Base-by-base conservation (phyloP, 2,113 vertebrate genomes). In the Labeo rohita region DNA sequence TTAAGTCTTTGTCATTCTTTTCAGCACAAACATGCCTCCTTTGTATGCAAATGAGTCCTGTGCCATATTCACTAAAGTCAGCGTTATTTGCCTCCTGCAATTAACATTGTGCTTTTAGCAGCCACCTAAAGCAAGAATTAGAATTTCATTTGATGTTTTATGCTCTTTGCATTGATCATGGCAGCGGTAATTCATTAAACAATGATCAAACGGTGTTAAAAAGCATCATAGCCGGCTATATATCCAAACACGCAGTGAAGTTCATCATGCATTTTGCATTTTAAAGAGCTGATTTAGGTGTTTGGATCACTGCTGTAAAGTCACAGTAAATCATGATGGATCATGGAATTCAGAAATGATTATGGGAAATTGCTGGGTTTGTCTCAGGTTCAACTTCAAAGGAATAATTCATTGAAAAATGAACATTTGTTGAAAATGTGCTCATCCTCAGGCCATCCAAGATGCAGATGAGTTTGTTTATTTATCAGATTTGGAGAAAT, bases 41-140 rank as follows among this genome's bases (percentile, higher is more conserved):
- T 77, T 52, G 75, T 34, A 54, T 77, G 50, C 75, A 54, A 77
- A 77, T 77, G 13, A 36, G n/a, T 54, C 28, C 36, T 16, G 75
- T 28, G 23, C n/a, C 13, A 3, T 34, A 77, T 54, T 77, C 13
- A 4, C 75, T 36, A 50, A 54, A 54, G 49, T 77, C 75, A 54
- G 50, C 50, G 2, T 8, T 54, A 18, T 77, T 77, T 54, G 7
- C 75, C 21, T 13, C 28, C 23, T 34, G 8, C 75, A 77, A 36
- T 54, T 77, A 77, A 50, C 75, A 54, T 10, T 16, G 28, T 10
- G 28, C 50, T 52, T 9, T 54, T 36, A 77, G 75, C 34, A 23
- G 8, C 12, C 49, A 36, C 75, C 28, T 18, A 36, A 54, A 77
- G 52, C 75, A 16, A 15, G 9, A 52, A 54, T 54, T 15, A 2